Conservation (phyloP, 2,113 vertebrate species). For the Regulus satrapa region DNA sequence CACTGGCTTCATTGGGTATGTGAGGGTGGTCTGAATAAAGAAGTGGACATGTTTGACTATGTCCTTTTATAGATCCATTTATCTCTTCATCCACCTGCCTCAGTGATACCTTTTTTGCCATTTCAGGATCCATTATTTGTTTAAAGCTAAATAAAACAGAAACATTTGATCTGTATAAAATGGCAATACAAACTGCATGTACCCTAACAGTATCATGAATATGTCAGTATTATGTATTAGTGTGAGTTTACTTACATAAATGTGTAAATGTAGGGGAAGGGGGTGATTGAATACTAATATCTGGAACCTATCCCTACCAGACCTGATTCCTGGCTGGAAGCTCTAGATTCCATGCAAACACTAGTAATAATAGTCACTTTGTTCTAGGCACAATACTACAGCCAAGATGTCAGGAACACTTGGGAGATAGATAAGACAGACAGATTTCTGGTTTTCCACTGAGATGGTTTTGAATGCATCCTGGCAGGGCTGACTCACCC, state of each 20-base stretch:
- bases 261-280: not conserved
- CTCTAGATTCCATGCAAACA: not conserved
- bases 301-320: not conserved
- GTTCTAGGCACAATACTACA: not conserved
- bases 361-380: not conserved
- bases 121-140: not conserved
- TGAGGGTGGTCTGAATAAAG: not conserved
- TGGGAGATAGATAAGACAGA: not conserved
- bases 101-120: not conserved
- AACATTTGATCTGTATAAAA: not conserved
- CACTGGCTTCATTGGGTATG: not conserved
- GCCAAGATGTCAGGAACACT: not conserved
- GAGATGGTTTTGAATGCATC: slow-evolving; percentile 2
- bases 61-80: not conserved
- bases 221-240: not conserved
- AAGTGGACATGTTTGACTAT: not conserved
- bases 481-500: slow-evolving; percentile 27
- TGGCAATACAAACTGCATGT: not conserved
- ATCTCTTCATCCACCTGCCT: not conserved
- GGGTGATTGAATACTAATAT: not conserved
- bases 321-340: not conserved
- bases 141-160: not conserved
- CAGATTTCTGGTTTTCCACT: slow-evolving; percentile 25
- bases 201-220: not conserved
- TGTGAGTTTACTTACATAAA: not conserved